These are phyloP conservation scores for Anarsia innoxiella DNA, from an alignment of 2,888 invertebrate genomes.

Conservation along the genomic window DNA sequence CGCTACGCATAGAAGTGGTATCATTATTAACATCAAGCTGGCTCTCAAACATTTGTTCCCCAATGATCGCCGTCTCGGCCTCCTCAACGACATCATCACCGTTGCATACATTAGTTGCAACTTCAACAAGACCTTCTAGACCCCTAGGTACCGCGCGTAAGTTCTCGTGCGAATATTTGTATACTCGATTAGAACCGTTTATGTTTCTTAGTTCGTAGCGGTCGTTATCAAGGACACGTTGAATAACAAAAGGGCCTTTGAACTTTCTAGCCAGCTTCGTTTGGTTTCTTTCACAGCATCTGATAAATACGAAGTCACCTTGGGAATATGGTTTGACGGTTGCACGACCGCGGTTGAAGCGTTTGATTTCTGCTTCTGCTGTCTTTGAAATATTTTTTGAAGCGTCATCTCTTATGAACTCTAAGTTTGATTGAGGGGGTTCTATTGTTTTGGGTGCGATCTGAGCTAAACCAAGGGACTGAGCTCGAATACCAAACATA, in stretches of 20 bases:
- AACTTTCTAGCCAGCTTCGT: constrained; percentile 2
- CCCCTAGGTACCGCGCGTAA: constrained; percentile 5
- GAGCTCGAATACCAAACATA: constrained; percentile 17
- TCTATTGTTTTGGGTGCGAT: constrained; percentile 3
- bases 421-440: neutral
- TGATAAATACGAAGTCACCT: constrained; percentile 4
- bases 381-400: constrained; percentile 1
- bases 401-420: constrained; percentile 1
- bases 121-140: neutral
- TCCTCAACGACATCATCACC: too few species aligned
- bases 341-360: constrained; percentile 2
- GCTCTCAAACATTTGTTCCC: too few species aligned
- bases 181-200: neutral
- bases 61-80: constrained; percentile 3
- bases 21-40: too few species aligned
- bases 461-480: constrained; percentile 13
- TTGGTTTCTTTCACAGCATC: constrained; percentile 2
- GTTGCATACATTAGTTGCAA: neutral
- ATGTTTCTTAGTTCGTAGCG: constrained; percentile 2
- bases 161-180: constrained; percentile 5
- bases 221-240: neutral
- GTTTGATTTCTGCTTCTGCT: neutral
- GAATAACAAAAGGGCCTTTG: constrained; percentile 1
- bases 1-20: too few species aligned
- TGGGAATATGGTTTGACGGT: neutral